Evolutionary conservation across 2,888 invertebrate genomes (phyloP).

Genomic region (Plagodis pulveraria): DNA sequence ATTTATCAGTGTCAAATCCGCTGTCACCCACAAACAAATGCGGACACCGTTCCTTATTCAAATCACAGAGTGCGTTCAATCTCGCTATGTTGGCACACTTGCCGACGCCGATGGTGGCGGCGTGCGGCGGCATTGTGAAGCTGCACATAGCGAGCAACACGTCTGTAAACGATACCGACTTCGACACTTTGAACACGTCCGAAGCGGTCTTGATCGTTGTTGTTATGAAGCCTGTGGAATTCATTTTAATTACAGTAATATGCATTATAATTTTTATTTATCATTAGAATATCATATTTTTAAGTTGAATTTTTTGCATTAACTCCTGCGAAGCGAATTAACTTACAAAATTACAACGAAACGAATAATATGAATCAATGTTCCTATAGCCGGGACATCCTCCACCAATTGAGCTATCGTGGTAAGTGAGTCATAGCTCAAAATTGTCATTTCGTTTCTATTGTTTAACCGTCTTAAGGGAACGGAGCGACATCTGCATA

Average conservation of each 20-base stretch:
- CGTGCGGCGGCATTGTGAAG: constrained; percentile 51
- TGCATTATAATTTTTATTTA: too few species aligned
- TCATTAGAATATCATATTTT: too few species aligned
- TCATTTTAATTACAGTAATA: background rate
- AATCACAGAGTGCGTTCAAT: constrained; percentile 51
- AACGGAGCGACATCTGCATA: too few species aligned
- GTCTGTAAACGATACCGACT: constrained; percentile 2
- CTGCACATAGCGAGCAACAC: constrained; percentile 22
- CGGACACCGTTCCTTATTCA: constrained; percentile 50
- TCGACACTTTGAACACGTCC: background rate
- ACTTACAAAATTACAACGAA: too few species aligned
- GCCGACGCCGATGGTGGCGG: constrained; percentile 41
- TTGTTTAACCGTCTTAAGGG: too few species aligned
- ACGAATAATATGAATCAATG: too few species aligned
- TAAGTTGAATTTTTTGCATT: too few species aligned
- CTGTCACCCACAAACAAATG: constrained; percentile 6
- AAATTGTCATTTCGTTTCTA: too few species aligned
- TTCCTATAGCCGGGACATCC: too few species aligned
- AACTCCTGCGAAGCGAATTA: too few species aligned
- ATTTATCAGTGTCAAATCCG: constrained; percentile 42
- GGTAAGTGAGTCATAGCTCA: too few species aligned
- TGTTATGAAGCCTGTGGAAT: constrained; percentile 24
- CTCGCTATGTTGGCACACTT: constrained; percentile 41
- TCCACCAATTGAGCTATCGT: too few species aligned
- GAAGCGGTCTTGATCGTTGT: constrained; percentile 2